Conservation (phyloP, 2,797 vertebrate genomes). For the Arrhamphus sclerolepis region DNA sequence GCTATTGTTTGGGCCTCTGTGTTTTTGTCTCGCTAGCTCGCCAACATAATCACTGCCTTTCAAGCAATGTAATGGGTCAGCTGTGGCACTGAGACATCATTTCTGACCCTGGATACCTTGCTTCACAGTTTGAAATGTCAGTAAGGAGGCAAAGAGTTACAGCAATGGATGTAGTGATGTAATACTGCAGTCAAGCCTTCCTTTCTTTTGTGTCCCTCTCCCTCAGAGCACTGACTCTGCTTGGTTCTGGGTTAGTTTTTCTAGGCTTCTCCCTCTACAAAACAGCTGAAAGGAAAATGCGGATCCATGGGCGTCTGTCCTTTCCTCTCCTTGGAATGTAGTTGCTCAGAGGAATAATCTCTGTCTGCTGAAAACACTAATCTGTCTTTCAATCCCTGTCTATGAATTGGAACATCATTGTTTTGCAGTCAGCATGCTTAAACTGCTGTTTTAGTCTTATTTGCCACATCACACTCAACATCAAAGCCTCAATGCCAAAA, state of each 20-base stretch:
- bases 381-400: slow-evolving; percentile 55
- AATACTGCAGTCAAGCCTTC: slow-evolving; percentile 56
- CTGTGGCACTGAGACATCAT: slow-evolving; percentile 57
- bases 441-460: slow-evolving; percentile 48
- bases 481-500: slow-evolving; percentile 18
- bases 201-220: slow-evolving; percentile 27
- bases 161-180: slow-evolving; percentile 49
- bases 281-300: slow-evolving; percentile 18
- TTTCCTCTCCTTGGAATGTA: slow-evolving; percentile 27
- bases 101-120: slow-evolving; percentile 53
- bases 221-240: slow-evolving; percentile 12
- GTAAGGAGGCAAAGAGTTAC: slow-evolving; percentile 28
- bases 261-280: slow-evolving; percentile 30
- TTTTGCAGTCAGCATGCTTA: slow-evolving; percentile 49
- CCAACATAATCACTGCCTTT: slow-evolving; percentile 69
- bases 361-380: slow-evolving; percentile 59
- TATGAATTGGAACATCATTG: slow-evolving; percentile 41
- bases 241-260: slow-evolving; percentile 24
- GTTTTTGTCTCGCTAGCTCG: slow-evolving; percentile 67
- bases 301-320: slow-evolving; percentile 25
- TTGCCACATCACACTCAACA: slow-evolving; percentile 19
- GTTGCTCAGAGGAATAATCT: slow-evolving; percentile 56
- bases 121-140: slow-evolving; percentile 60
- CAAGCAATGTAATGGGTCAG: slow-evolving; percentile 62
- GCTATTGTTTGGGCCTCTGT: slow-evolving; percentile 70